Evolutionary conservation across 2,888 invertebrate species (phyloP).

Genomic region (Noctua janthe): DNA sequence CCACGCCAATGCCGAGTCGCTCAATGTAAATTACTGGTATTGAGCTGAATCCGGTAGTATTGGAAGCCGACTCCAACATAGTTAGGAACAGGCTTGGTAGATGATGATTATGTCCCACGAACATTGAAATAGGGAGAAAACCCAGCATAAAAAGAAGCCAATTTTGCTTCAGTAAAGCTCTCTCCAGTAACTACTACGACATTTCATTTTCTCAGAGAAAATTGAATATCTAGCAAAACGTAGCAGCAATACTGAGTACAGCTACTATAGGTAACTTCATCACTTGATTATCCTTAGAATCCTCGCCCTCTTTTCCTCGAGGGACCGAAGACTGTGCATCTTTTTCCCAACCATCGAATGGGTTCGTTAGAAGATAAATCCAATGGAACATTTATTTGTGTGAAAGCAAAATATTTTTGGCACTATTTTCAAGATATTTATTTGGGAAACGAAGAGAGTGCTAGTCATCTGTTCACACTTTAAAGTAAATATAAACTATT

Average conservation of each 20-base stretch:
- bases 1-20: no score
- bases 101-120: not conserved
- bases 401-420: constrained; percentile 35
- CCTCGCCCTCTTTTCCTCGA: constrained; percentile 12
- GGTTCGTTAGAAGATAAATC: constrained; percentile 56
- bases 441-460: constrained; percentile 7
- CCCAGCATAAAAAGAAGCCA: not conserved
- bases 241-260: not conserved
- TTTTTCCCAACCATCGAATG: constrained; percentile 39
- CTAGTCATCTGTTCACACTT: constrained; percentile 23
- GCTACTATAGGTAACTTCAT: constrained; percentile 11
- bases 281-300: constrained; percentile 47
- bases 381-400: constrained; percentile 20
- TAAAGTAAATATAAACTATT: constrained; percentile 18
- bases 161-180: not conserved
- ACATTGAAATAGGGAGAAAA: not conserved
- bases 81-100: no score
- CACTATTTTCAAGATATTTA: constrained; percentile 13
- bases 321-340: constrained; percentile 27
- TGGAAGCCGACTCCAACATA: not conserved
- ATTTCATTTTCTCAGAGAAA: constrained; percentile 9
- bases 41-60: not conserved
- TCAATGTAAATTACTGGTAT: not conserved
- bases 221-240: constrained; percentile 11
- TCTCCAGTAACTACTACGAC: not conserved